A percentile compares a stretch with the other conserved stretches of the same genome.
These are phyloP conservation scores for Drosophila sp. DNA, from an alignment of 1,140 invertebrate genomes.

Conservation along the genomic window DNA sequence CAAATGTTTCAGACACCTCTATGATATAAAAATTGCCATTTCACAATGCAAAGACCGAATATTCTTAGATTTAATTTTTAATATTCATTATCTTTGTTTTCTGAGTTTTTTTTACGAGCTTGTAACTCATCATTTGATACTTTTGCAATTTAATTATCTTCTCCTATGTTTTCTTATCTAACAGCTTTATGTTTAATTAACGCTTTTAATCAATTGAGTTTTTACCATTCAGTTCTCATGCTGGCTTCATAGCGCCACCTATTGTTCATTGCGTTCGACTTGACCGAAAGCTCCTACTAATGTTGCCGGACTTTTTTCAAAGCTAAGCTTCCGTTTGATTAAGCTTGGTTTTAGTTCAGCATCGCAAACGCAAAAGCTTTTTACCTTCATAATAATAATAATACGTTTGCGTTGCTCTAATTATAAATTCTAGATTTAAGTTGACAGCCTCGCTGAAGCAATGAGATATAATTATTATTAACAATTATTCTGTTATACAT, in stretches of 20 bases:
- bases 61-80: too few relatives aligned
- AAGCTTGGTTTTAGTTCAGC: neutral
- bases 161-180: too few relatives aligned
- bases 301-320: constrained; percentile 34
- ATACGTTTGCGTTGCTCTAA: constrained; percentile 9
- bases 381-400: neutral
- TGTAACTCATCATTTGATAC: too few relatives aligned
- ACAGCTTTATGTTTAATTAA: too few relatives aligned
- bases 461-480: neutral
- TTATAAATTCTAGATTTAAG: neutral
- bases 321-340: neutral
- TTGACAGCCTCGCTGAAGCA: neutral
- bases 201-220: too few relatives aligned
- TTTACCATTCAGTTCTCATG: too few relatives aligned
- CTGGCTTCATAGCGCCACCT: constrained; percentile 56
- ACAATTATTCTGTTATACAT: neutral
- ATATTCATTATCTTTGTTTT: too few relatives aligned
- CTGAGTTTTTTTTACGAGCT: too few relatives aligned
- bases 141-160: too few relatives aligned
- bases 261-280: constrained; percentile 23
- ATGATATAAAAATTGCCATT: too few relatives aligned
- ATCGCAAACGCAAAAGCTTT: constrained; percentile 4
- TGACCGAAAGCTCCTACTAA: constrained; percentile 33
- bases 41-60: too few relatives aligned
- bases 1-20: too few relatives aligned